phyloP scores from a whole-genome alignment of 2,113 vertebrate species.

The Clarias macrocephalus region DNA sequence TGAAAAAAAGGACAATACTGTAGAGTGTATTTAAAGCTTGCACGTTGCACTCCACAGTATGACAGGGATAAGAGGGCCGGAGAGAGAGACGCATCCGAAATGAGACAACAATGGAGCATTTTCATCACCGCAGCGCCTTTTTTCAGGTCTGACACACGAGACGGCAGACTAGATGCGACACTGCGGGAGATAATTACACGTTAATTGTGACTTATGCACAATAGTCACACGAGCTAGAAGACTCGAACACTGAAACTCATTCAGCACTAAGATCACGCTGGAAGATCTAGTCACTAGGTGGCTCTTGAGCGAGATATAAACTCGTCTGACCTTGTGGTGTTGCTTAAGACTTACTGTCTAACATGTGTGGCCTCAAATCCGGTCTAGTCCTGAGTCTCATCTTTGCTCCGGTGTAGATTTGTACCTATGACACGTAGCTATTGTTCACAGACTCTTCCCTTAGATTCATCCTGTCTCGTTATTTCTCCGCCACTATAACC shows the following conservation, averaged over 20 bases:
- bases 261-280: not conserved
- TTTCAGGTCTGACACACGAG: not conserved
- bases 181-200: constrained; percentile 7
- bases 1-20: no score
- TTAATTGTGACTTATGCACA: constrained; percentile 13
- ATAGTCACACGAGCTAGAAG: not conserved
- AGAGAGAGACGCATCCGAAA: constrained; percentile 13
- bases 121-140: not conserved
- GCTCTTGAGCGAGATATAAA: not conserved
- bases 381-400: not conserved
- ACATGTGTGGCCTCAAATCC: no score
- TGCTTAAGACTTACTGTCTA: not conserved
- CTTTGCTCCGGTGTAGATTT: not conserved
- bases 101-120: constrained; percentile 13
- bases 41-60: not conserved
- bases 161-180: constrained; percentile 2
- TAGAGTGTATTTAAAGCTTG: not conserved
- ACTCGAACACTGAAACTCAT: not conserved
- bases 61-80: not conserved
- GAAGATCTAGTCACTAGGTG: not conserved
- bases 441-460: not conserved
- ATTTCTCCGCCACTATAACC: not conserved
- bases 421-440: not conserved
- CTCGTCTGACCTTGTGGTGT: not conserved
- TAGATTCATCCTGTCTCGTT: not conserved